Evolutionary conservation across 2,888 invertebrate species (phyloP).

Genomic region (Lasioglossum lativentre): DNA sequence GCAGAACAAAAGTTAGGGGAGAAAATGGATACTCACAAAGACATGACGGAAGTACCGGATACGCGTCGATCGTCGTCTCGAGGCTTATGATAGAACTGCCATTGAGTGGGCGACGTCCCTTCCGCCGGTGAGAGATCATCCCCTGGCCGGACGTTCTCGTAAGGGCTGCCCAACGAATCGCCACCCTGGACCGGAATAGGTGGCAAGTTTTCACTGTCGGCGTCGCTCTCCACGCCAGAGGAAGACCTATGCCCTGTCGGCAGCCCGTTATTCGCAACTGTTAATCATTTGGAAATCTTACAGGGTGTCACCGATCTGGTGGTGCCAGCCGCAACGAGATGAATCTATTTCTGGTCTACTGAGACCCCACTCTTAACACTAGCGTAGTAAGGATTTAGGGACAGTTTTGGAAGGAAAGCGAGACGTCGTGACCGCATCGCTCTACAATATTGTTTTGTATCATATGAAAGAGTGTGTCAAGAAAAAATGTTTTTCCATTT

Average conservation of each 20-base stretch:
- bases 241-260: slow-evolving; percentile 82
- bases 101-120: slow-evolving; percentile 86
- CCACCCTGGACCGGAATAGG: slow-evolving; percentile 87
- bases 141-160: slow-evolving; percentile 87
- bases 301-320: background rate
- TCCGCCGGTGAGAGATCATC: slow-evolving; percentile 86
- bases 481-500: no score
- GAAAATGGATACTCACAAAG: slow-evolving; percentile 85
- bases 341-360: no score
- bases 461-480: no score
- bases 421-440: no score
- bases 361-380: background rate
- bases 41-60: slow-evolving; percentile 87
- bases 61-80: slow-evolving; percentile 86
- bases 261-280: slow-evolving; percentile 49
- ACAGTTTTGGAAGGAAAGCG: no score
- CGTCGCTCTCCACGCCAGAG: slow-evolving; percentile 86
- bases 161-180: slow-evolving; percentile 88
- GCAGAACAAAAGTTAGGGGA: slow-evolving; percentile 27
- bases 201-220: slow-evolving; percentile 88
- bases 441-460: no score
- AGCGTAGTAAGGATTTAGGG: background rate
- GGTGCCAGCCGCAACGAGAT: no score
- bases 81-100: slow-evolving; percentile 86
- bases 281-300: background rate